Conservation (phyloP, 2,888 invertebrate species). For the Standfussiana lucernea region DNA sequence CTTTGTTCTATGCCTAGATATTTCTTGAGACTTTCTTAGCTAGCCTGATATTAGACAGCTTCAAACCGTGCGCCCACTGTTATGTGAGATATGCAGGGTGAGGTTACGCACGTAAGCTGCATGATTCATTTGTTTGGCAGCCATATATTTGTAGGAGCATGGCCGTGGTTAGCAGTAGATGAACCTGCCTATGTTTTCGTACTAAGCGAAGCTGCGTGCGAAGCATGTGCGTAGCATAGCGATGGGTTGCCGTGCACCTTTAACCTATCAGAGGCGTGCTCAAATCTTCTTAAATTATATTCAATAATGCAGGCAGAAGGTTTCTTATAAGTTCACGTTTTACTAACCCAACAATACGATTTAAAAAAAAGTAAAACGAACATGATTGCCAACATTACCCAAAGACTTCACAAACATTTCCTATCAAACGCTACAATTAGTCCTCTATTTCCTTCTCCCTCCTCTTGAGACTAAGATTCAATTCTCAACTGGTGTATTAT, state of each 20-base stretch:
- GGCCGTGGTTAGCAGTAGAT: neutral
- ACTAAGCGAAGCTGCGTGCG: neutral
- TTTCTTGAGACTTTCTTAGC: too few relatives aligned
- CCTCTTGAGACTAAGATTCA: slow-evolving; percentile 35
- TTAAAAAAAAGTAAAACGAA: slow-evolving; percentile 3
- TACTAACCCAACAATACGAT: neutral
- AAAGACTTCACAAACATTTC: slow-evolving; percentile 28
- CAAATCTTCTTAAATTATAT: neutral
- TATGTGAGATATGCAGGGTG: neutral
- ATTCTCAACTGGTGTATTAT: slow-evolving; percentile 38
- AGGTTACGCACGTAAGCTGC: neutral
- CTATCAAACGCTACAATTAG: slow-evolving; percentile 36
- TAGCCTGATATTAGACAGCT: neutral
- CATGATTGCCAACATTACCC: neutral
- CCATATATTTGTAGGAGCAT: neutral
- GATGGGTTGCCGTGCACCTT: neutral
- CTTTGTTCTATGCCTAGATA: neutral
- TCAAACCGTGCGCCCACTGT: neutral
- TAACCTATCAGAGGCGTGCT: neutral
- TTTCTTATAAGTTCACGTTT: neutral
- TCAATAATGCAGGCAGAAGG: neutral
- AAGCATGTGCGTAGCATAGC: neutral
- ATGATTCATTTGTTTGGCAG: neutral
- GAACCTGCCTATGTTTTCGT: neutral
- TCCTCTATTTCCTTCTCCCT: slow-evolving; percentile 20